Percentiles rank a stretch among this genome's conserved stretches.
Conservation (phyloP, 2,888 invertebrate species). For the Nasonia oneida region DNA sequence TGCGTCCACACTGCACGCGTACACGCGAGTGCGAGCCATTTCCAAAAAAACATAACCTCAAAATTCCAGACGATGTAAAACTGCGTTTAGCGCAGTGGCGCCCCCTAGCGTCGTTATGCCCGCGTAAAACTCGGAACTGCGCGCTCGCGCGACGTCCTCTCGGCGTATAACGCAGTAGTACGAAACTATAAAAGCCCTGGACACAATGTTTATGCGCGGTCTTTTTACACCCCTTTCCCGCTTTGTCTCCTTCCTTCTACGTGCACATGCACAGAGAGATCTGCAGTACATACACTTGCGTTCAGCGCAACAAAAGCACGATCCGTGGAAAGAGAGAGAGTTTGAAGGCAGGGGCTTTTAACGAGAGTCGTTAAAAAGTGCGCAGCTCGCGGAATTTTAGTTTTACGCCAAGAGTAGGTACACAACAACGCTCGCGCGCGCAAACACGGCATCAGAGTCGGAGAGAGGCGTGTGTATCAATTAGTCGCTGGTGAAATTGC, state of each 20-base stretch:
- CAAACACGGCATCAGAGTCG: conserved; percentile 61
- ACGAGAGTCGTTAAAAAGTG: conserved; percentile 2
- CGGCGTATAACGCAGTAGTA: conserved; percentile 18
- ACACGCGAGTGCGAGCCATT: neutral
- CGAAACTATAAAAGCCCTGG: conserved; percentile 5
- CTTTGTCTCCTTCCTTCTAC: neutral
- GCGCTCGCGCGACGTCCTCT: neutral
- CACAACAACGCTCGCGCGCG: conserved; percentile 51
- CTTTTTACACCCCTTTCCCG: conserved; percentile 9
- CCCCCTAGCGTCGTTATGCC: neutral
- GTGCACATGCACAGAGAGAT: neutral
- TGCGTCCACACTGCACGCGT: neutral
- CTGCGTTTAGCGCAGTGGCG: neutral
- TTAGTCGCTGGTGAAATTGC: neutral
- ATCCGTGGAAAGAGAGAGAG: conserved; percentile 62
- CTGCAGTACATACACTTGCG: conserved; percentile 22
- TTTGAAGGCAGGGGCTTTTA: neutral
- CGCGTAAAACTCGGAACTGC: conserved; percentile 16
- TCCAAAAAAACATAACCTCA: neutral
- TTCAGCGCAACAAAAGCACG: conserved; percentile 61
- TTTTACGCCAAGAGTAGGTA: neutral
- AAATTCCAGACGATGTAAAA: neutral
- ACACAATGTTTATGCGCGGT: conserved; percentile 52
- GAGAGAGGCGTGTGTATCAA: neutral
- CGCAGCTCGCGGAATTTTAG: neutral